Conservation (phyloP, 2,888 invertebrate genomes). For the Caenorhabditis zanzibari region DNA sequence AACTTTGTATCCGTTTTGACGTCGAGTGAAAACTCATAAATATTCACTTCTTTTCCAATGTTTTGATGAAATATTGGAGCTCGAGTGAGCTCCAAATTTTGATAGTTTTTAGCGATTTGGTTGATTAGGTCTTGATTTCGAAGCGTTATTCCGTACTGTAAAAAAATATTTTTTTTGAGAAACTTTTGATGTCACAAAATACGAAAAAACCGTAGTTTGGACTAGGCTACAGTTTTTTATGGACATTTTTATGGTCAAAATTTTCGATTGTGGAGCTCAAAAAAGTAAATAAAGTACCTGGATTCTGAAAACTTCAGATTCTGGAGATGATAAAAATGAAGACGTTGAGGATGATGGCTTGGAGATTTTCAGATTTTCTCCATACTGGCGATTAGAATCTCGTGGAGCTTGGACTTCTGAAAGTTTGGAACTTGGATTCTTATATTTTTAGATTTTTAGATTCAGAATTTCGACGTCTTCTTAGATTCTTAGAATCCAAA, state of each 20-base stretch:
- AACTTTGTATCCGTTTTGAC: constrained; percentile 43
- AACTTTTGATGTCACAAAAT: background rate
- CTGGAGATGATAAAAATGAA: background rate
- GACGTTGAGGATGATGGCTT: too few species aligned
- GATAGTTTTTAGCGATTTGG: constrained; percentile 4
- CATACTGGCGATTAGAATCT: background rate
- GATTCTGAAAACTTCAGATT: background rate
- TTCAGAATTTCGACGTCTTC: too few species aligned
- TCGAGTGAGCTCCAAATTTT: constrained; percentile 21
- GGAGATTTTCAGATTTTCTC: too few species aligned
- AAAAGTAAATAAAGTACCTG: too few species aligned
- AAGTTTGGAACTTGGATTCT: too few species aligned
- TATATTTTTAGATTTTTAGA: background rate
- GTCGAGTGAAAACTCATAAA: constrained; percentile 41
- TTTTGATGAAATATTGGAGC: background rate
- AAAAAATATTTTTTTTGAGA: background rate
- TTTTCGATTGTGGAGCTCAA: background rate
- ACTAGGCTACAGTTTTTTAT: background rate
- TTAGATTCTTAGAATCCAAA: background rate
- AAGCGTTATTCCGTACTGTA: background rate
- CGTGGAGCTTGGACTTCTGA: constrained; percentile 7
- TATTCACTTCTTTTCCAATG: constrained; percentile 12
- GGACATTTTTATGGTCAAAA: background rate
- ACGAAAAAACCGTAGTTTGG: background rate
- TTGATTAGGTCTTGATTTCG: constrained; percentile 10